Conservation (phyloP, 2,113 vertebrate genomes). For the Meleagris gallopavo region DNA sequence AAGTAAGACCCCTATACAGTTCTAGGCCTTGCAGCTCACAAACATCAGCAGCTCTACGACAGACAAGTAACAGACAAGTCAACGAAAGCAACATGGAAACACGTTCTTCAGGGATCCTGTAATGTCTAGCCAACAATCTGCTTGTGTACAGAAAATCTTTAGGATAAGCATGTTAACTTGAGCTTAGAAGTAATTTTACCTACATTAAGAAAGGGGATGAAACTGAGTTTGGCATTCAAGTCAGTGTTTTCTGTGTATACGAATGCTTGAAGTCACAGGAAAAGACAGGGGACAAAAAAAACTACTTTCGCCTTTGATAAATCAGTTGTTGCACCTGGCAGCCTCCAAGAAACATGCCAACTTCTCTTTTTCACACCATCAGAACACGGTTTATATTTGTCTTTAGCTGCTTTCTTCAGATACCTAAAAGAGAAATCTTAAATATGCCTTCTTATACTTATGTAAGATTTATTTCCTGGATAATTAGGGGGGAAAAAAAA, state of each 20-base stretch:
- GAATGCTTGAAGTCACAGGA: neutral
- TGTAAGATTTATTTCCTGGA: neutral
- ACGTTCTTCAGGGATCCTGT: neutral
- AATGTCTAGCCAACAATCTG: neutral
- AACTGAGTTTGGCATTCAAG: neutral
- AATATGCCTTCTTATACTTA: neutral
- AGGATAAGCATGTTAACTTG: neutral
- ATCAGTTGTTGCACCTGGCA: neutral
- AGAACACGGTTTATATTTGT: neutral
- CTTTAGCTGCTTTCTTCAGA: neutral
- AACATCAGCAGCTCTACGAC: fast-evolving
- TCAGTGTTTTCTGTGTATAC: neutral
- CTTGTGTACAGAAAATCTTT: neutral
- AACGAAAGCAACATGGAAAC: fast-evolving
- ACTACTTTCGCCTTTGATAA: neutral
- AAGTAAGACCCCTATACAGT: neutral
- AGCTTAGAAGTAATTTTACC: neutral
- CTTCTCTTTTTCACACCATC: neutral
- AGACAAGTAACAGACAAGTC: neutral
- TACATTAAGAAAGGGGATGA: neutral
- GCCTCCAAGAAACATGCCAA: neutral
- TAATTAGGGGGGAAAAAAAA: neutral
- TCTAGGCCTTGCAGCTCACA: neutral
- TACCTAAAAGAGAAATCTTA: neutral
- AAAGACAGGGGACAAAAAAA: neutral